phyloP scores from a whole-genome alignment of 2,888 invertebrate genomes.

The Apotomis betuletana region DNA sequence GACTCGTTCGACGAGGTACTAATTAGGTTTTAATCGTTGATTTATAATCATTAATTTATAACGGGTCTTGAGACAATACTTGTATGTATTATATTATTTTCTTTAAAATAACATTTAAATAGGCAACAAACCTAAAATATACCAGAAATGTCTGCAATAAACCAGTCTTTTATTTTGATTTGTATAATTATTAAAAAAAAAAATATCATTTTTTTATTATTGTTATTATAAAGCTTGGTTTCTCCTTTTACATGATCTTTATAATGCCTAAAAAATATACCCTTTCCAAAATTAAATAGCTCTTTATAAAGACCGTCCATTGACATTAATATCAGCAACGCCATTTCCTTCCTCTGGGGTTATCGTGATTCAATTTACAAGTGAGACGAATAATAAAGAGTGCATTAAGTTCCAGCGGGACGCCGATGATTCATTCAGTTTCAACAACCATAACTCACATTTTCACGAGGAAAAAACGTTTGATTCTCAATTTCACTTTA shows the following conservation, averaged over 20 bases:
- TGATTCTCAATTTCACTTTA: background rate
- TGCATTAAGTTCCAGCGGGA: conserved; percentile 8
- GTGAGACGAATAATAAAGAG: conserved; percentile 19
- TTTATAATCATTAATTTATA: background rate
- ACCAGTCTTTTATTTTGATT: too few species aligned
- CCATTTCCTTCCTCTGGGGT: conserved; percentile 24
- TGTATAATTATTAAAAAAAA: too few species aligned
- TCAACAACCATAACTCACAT: background rate
- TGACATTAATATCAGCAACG: conserved; percentile 4
- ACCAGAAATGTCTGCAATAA: too few species aligned
- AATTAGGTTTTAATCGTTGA: conserved; percentile 11
- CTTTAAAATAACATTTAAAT: too few species aligned
- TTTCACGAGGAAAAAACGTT: background rate
- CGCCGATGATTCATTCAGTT: conserved; percentile 4
- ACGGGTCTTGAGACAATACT: background rate
- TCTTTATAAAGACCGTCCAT: background rate
- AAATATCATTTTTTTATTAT: too few species aligned
- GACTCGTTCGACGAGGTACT: conserved; percentile 56
- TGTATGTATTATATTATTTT: too few species aligned
- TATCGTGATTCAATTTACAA: conserved; percentile 6
- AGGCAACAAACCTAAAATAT: too few species aligned
- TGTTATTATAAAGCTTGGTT: too few species aligned
- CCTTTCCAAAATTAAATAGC: too few species aligned
- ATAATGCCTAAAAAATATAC: too few species aligned
- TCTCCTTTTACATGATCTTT: too few species aligned